Base-by-base conservation (phyloP, 1,140 invertebrate genomes). In the Lucilia sericata region DNA sequence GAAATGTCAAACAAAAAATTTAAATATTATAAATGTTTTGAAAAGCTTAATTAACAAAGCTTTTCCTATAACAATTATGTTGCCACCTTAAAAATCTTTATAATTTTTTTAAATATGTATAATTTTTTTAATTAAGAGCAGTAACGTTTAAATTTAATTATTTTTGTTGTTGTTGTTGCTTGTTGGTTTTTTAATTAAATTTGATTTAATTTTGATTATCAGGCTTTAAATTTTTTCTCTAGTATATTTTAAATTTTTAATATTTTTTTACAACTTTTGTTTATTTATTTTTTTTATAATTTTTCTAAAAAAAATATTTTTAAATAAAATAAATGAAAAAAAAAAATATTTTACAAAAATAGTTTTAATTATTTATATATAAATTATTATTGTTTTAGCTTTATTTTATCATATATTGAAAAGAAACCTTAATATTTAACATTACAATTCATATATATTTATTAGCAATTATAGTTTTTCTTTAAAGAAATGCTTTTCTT, bases 121-220 rank as follows among this genome's bases (percentile, higher is more conserved):
- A 34, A 13, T 8, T 47, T 30, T 7, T 78, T 78, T 47, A 49
- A 36, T 80, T 25, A 80, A 80, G 13, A 42, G 42, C 42, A 42
- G 42, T 42, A 42, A 42, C 10, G 42, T 42, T 42, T 42, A 42
- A 42, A 25, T 80, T 49, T 42, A 80, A 80, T 80, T 80, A 13
- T 30, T 30, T 30, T 30, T 30, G 25, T 80, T 36, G 36, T 47
- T 78, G 8, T 47, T 80, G 19, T 49, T 70, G 49, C 34, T 82
- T 70, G 14, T 60, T 30, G 17, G n/a, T 65, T 74, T 83, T 89
- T 86, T 86, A 86, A 89, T 89, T 89, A 89, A 89, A 89, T 89
- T 89, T 89, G 87, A 89, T 89, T 89, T 89, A 89, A 89, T 89
- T 88, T 89, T 89, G 88, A 89, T 89, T 89, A 89, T 89, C 88